Evolutionary conservation across 2,797 vertebrate species (phyloP), one percentile per base, ranked within the genome.

Genomic region (Gorsachius magnificus): DNA sequence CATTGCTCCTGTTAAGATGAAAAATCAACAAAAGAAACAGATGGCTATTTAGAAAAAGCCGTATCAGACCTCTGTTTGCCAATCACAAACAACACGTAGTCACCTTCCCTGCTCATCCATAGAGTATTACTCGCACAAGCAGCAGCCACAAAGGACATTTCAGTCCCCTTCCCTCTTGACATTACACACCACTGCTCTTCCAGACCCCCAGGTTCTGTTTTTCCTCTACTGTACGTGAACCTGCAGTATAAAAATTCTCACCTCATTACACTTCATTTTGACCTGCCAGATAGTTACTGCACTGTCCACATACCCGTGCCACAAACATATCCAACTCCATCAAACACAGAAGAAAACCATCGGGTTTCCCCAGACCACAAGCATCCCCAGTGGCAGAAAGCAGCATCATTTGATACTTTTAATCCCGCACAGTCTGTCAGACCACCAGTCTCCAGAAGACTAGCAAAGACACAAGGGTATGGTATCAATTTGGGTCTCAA

Each of bases 51-150:
- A 43, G 46, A 65, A 83, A 75, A 57, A 50, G 63, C 58, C 36
- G 1, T 14, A n/a, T 15, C 3, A 2, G 28, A 46, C 38, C 57
- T 54, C 21, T 24, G 20, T 10, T 53, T 58, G 54, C 36, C 31
- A 22, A 11, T 18, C 51, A 57, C 46, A 38, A 53, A 46, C 5
- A 54, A 41, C 1, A 2, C 0, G 9, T 2, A 1, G 51, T 29
- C 68, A 65, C 63, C 33, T 54, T 54, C 68, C 51, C 71, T 45
- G 45, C n/a, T 35, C 48, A 24, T 16, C 74, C 69, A 38, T 0
- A 35, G 5, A 53, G 3, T 9, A 16, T 20, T 21, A 16, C 29
- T 75, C 4, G 2, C 54, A 43, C 35, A 33, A 38, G 7, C 19
- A 17, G n/a, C 4, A 4, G 4, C 14, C 69, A 56, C n/a, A 65